Evolutionary conservation across 2,888 invertebrate species (phyloP), one percentile per base, ranked within the genome.

Genomic region (Synergus gifuensis): DNA sequence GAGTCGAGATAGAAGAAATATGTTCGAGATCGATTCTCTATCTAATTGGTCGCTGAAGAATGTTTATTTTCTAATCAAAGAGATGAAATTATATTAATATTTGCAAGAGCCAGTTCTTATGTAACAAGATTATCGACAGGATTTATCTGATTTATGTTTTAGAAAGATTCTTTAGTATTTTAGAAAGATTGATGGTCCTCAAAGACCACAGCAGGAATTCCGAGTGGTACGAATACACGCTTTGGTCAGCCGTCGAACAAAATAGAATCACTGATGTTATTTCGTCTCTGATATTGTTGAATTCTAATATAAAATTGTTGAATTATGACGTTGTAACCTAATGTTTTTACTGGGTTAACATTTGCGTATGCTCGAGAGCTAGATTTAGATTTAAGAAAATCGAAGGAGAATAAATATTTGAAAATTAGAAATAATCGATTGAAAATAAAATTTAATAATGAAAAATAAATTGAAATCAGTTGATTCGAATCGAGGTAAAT

Each of bases 181-280:
- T 2, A 9, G 18, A 16, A 18, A 7, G 60, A 22, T 60, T 22
- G 22, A 22, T 60, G 2, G 40, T 5, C 16, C 42, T n/a, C 36
- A 9, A 69, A 69, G 12, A 22, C 46, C 49, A 46, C 44, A 67
- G 42, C 28, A 18, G 14, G 18, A 69, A 46, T 46, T 69, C 67
- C 12, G 67, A 69, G 67, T 69, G 46, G 67, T 69, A 69, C 14
- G 22, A 22, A 5, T 42, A 46, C 46, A 12, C 18, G 67, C 46
- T 69, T 22, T 49, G 46, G 67, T 69, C 67, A 69, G 67, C 14
- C 67, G 44, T 46, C 12, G 12, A 14, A 28, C 67, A 46, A 69
- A 46, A 44, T 69, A 46, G 46, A 46, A 14, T 44, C 18, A 28
- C 28, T 46, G n/a, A n/a, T n/a, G 14, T 28, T 40, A 8, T 54